Percentiles rank a stretch among this genome's conserved stretches.
Conservation (phyloP, 2,797 vertebrate genomes). For the Gorsachius magnificus region DNA sequence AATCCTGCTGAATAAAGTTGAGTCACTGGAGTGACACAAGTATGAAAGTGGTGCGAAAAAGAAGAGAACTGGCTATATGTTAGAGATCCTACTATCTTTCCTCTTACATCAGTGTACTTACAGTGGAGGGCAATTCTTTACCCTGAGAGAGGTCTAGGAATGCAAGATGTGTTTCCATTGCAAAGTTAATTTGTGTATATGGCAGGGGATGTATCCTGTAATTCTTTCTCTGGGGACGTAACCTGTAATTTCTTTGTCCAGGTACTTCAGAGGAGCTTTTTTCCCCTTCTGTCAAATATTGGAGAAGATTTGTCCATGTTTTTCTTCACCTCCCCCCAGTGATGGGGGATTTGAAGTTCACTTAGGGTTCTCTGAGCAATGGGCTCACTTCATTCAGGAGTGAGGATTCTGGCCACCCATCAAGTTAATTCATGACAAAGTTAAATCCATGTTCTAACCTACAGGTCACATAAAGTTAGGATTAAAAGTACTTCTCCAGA, state of each 20-base stretch:
- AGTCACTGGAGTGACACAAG: rapidly evolving
- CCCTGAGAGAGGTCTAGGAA: not conserved
- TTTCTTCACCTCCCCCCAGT: not conserved
- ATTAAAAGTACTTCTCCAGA: not conserved
- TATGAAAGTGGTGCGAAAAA: not conserved
- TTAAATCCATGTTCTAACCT: not conserved
- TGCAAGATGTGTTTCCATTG: not conserved
- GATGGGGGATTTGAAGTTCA: not conserved
- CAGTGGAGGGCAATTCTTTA: not conserved
- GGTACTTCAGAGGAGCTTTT: not conserved
- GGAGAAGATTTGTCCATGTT: not conserved
- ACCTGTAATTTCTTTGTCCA: not conserved
- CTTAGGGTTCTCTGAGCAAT: not conserved
- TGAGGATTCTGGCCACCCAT: not conserved
- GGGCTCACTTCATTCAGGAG: not conserved
- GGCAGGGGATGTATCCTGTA: not conserved
- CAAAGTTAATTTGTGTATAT: not conserved
- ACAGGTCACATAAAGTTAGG: not conserved
- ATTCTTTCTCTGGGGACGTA: not conserved
- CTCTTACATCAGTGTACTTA: not conserved
- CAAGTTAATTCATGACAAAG: not conserved
- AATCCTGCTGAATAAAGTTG: not conserved
- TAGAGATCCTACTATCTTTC: not conserved
- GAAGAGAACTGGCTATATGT: not conserved
- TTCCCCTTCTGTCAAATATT: not conserved